These are phyloP conservation scores for Chlamydotis undulata DNA, from an alignment of 2,113 vertebrate species.

Conservation along the genomic window DNA sequence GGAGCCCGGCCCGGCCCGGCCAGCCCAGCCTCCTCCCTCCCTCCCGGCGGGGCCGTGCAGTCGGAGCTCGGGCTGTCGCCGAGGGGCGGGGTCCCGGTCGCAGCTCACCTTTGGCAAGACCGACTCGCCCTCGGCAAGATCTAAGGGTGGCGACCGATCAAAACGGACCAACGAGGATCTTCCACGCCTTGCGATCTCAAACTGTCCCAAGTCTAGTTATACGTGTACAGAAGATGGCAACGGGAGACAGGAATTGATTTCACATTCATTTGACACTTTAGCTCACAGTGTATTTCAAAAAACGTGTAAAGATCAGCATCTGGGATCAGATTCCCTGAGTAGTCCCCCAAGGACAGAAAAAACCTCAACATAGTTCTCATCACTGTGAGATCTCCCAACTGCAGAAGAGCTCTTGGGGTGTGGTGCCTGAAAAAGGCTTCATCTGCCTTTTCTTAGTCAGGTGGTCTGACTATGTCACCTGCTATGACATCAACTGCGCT, in stretches of 20 bases:
- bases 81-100: too few species aligned
- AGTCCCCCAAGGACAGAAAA: background rate
- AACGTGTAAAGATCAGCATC: background rate
- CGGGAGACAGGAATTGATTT: accelerated
- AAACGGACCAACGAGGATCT: background rate
- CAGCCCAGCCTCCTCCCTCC: background rate
- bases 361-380: background rate
- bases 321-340: background rate
- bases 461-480: background rate
- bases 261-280: background rate
- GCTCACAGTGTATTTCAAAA: background rate
- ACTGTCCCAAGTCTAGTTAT: background rate
- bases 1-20: background rate
- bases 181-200: background rate
- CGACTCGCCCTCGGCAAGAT: background rate
- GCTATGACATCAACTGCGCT: background rate
- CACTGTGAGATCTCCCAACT: background rate
- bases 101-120: too few species aligned
- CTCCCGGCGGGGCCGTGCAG: too few species aligned
- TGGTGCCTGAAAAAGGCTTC: background rate
- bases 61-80: too few species aligned
- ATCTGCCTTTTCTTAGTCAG: background rate
- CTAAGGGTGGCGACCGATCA: background rate
- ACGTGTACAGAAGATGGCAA: too few species aligned
- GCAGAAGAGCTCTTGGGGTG: background rate